Base-by-base conservation (phyloP, 2,888 invertebrate species). In the Polymixis lichenea region DNA sequence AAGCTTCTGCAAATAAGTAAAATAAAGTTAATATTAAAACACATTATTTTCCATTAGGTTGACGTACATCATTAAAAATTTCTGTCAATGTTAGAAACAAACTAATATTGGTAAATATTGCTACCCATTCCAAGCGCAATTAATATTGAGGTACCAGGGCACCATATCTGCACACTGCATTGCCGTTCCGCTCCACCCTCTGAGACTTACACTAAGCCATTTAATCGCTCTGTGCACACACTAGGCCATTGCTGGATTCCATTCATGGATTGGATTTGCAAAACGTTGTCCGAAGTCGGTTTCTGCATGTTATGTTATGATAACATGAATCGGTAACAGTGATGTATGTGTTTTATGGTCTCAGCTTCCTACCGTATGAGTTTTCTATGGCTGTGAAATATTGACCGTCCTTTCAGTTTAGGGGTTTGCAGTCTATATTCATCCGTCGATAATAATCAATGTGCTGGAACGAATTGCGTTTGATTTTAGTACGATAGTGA, bases 241-340 rank as follows among this genome's bases (percentile, higher is more conserved):
- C 64, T 75, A 62, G 56, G 51, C 74, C 43, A 75, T 72, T 75
- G 66, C 75, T 62, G 62, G 25, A 85, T 87, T 76, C 74, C 43
- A 75, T 72, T 74, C 68, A 74, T 62, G 62, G n/a, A 85, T 87
- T 76, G 72, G 68, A 85, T 86, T 83, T 83, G 72, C 85, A 68
- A 79, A 83, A 75, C 66, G 75, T 71, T 75, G 69, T 66, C 67
- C 70, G 66, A 15, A 74, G 58, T 68, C 67, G 38, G 74, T 68
- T 28, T 58, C 80, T 69, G 38, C 55, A 67, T 55, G 53, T 25
- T 77, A 82, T 72, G 72, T 72, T 78, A 66, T 69, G 76, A 73
- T 58, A 64, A 43, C 49, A 67, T 78, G 61, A 58, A 79, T 74
- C 71, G 17, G 46, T 75, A 80, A 58, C 69, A 60, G 64, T 79